Evolutionary conservation across 2,888 invertebrate species (phyloP).

Genomic region (Tortricodes alternella): DNA sequence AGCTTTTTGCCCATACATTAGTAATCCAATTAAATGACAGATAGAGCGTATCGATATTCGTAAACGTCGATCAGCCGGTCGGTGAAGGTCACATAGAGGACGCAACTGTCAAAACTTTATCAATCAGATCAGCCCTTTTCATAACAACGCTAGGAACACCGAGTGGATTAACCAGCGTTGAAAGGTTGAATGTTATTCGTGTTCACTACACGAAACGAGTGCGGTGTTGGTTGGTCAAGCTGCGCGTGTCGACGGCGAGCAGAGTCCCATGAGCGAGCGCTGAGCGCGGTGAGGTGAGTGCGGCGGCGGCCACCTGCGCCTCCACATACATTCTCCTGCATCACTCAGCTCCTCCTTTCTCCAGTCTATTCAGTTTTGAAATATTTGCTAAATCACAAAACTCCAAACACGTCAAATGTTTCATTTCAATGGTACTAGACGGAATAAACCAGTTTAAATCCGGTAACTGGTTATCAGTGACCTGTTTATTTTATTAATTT

Average conservation of each 20-base stretch:
- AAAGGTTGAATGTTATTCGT: background rate
- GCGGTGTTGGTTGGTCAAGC: background rate
- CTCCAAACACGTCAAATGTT: no score
- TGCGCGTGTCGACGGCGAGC: background rate
- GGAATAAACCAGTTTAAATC: no score
- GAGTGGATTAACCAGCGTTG: background rate
- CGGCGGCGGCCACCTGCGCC: background rate
- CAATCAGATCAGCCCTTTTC: slow-evolving; percentile 4
- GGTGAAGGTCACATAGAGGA: slow-evolving; percentile 29
- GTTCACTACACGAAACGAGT: background rate
- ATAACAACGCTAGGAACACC: background rate
- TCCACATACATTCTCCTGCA: no score
- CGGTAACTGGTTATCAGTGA: no score
- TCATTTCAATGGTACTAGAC: no score
- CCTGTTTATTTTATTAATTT: no score
- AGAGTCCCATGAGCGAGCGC: background rate
- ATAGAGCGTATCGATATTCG: slow-evolving; percentile 5
- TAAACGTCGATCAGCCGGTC: slow-evolving; percentile 19
- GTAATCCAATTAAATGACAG: background rate
- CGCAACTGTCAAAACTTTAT: slow-evolving; percentile 29
- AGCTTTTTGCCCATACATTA: no score
- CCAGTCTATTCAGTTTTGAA: background rate
- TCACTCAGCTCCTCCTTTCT: background rate
- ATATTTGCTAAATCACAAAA: background rate
- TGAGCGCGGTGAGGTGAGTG: slow-evolving; percentile 2